Evolutionary conservation across 2,113 vertebrate species (phyloP), one percentile per base, ranked within the genome.

Genomic region (Bubalus kerabau): DNA sequence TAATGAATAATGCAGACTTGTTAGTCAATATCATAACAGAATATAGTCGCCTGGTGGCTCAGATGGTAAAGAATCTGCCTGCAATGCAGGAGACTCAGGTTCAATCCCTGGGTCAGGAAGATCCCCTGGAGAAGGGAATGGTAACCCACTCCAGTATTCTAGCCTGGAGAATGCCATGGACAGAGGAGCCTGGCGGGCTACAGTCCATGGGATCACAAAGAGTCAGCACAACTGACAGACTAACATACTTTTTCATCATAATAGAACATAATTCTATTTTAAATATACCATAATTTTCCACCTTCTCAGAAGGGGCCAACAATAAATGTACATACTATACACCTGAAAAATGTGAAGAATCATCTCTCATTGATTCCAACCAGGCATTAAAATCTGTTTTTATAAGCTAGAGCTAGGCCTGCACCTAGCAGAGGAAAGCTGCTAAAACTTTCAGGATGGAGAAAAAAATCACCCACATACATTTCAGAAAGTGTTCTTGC

Each of bases 241-340:
- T 43, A 26, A 43, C 40, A 26, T 12, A 43, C 40, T 2, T 43
- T 76, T 76, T 76, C 40, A 83, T 86, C 76, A 85, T 57, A 83
- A 90, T 96, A 86, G 94, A 91, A 15, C 67, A 71, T 81, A 16
- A 92, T 97, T 97, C 24, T 32, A 36, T 62, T 90, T 96, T 87
- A 90, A 84, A 83, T 93, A 86, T 95, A n/a, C 52, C 28, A 46
- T 30, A 84, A 96, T 88, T 96, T 91, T 24, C 52, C 40, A 95
- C 89, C 23, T 48, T 95, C 36, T 59, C 64, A 91, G n/a, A 92
- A 82, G 43, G 59, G 28, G 76, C 23, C 56, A 87, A 54, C 80
- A 82, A 85, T 76, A 88, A 57, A 92, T n/a, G 17, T 50, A n/a
- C 32, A 56, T 83, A 83, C 50, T 17, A 40, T 62, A 60, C 50